Percentiles rank a stretch among this genome's conserved stretches.
phyloP scores from a whole-genome alignment of 2,888 invertebrate species.

The Beris chalybata region DNA sequence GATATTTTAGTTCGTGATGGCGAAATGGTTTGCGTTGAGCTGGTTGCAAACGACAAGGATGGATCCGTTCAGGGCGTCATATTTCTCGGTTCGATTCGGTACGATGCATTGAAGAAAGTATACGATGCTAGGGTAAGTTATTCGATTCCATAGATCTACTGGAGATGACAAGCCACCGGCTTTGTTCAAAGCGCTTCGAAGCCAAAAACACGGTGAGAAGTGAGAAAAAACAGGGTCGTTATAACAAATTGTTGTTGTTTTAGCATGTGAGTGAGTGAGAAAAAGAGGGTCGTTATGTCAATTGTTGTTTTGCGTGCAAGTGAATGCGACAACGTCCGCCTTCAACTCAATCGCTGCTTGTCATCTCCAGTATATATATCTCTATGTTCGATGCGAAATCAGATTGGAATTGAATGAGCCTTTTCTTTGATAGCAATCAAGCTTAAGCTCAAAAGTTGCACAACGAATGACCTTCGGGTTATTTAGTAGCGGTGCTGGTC shows the following conservation, averaged over 20 bases:
- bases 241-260: background rate
- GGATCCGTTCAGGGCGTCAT: slow-evolving; percentile 88
- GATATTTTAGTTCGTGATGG: slow-evolving; percentile 97
- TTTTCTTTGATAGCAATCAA: slow-evolving; percentile 70
- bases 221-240: too few relatives aligned
- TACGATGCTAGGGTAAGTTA: slow-evolving; percentile 88
- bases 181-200: too few relatives aligned
- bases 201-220: too few relatives aligned
- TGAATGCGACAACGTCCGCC: too few relatives aligned
- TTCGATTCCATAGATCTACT: too few relatives aligned
- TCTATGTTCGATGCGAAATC: background rate
- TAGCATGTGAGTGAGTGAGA: too few relatives aligned
- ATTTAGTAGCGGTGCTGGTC: slow-evolving; percentile 71
- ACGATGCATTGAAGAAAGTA: slow-evolving; percentile 95
- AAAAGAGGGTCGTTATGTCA: too few relatives aligned
- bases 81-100: slow-evolving; percentile 96
- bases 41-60: slow-evolving; percentile 89
- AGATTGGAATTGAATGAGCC: background rate
- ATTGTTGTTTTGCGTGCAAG: too few relatives aligned
- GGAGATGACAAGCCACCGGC: too few relatives aligned
- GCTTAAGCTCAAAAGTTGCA: slow-evolving; percentile 90
- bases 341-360: too few relatives aligned
- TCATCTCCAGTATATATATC: too few relatives aligned
- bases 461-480: slow-evolving; percentile 94
- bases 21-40: slow-evolving; percentile 98